Base-by-base conservation (phyloP, 1,140 invertebrate genomes). In the Rhagoletis pomonella region DNA sequence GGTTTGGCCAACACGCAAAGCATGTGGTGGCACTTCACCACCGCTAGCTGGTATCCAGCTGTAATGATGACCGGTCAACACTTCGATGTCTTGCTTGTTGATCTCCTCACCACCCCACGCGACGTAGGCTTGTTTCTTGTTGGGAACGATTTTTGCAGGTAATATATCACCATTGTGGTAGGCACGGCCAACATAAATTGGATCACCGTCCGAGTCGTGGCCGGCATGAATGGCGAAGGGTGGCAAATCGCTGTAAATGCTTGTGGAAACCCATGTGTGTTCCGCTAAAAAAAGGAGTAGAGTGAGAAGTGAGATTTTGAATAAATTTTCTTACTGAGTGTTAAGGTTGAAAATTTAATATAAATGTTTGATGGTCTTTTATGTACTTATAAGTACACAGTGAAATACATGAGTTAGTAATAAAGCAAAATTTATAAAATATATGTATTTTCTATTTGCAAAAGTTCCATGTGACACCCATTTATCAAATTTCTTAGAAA, bases 141-240 rank as follows among this genome's bases (percentile, higher is more conserved):
- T 90, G 29, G 94, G 93, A 9, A 94, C 88, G 1, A 94, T 88
- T 90, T 94, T 94, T 81, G 91, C 92, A 9, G 94, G 94, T 50
- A 94, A 87, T 87, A 95, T 90, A 65, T 96, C 96, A 0, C 95
- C 95, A 69, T 95, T 94, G 89, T 96, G 95, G 90, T 95, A 94
- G 58, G 94, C 94, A 47, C 96, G 93, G 10, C 96, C 96, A 67
- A 96, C 94, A 92, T 96, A 97, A 59, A 96, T 93, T 47, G 94
- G 93, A 92, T 96, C 96, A 47, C 96, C 96, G 87, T 96, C 95
- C 3, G 89, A 84, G 9, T 95, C 95, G 55, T 94, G 92, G 14
- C 95, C 95, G 50, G 93, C 94, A 3, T 93, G 89, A n/a, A 96
- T 91, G 62, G 95, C 95, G 29, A 92, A 91, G 2, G 89, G 87